Percentiles rank a stretch among this genome's conserved stretches.
These are phyloP conservation scores for Cyclina sinensis DNA, from an alignment of 1,140 invertebrate species.

Conservation along the genomic window DNA sequence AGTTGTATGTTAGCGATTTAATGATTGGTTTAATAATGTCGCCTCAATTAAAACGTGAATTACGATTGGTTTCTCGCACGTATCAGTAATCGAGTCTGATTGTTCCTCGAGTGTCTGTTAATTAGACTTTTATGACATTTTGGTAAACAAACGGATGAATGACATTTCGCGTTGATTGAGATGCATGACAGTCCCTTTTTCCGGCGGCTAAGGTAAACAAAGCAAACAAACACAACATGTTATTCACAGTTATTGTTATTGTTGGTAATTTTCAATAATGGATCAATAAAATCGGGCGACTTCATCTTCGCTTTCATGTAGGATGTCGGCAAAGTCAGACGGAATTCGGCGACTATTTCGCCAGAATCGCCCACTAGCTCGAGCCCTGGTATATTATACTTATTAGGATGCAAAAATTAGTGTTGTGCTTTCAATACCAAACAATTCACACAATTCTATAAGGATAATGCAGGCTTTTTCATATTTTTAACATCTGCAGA, in stretches of 20 bases:
- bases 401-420: conserved; percentile 14
- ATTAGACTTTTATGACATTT: conserved; percentile 10
- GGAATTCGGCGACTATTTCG: conserved; percentile 11
- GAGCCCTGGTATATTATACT: conserved; percentile 4
- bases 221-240: not conserved
- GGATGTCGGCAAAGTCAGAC: conserved; percentile 9
- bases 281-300: too few species aligned
- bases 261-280: conserved; percentile 1
- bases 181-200: too few species aligned
- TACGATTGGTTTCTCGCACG: not conserved
- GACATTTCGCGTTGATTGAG: too few species aligned
- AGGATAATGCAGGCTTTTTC: conserved; percentile 11
- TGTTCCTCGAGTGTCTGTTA: not conserved
- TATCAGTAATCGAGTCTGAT: too few species aligned
- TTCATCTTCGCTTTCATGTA: not conserved
- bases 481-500: conserved; percentile 7
- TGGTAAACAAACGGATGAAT: not conserved
- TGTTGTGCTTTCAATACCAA: conserved; percentile 7
- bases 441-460: conserved; percentile 14
- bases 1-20: too few species aligned
- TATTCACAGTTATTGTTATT: not conserved
- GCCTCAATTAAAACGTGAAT: conserved; percentile 2
- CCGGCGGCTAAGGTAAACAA: too few species aligned
- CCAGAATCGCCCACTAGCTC: not conserved
- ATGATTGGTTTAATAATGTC: conserved; percentile 12